Conservation (phyloP, 2,797 vertebrate species). For the Scyliorhinus canicula region DNA sequence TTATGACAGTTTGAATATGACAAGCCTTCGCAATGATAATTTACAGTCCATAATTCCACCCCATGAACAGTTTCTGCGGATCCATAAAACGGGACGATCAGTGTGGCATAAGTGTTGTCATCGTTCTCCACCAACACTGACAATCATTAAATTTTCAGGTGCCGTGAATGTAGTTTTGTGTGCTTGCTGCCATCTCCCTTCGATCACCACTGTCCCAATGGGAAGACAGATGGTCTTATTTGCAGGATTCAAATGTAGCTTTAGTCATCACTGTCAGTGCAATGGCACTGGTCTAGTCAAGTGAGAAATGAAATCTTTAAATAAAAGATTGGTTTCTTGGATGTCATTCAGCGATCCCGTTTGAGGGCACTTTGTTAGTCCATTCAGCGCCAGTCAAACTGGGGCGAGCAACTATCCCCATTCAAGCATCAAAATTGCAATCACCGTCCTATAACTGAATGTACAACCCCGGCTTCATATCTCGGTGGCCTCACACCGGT, state of each 20-base stretch:
- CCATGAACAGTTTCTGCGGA: constrained; percentile 3
- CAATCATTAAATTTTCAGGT: not conserved
- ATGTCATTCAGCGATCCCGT: not conserved
- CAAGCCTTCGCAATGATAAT: constrained; percentile 9
- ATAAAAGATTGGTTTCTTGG: not conserved
- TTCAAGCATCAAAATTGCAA: not conserved
- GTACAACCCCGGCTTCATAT: too few relatives aligned
- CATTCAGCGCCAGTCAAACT: not conserved
- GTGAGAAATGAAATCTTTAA: not conserved
- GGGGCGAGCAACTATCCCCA: not conserved
- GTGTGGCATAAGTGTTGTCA: not conserved
- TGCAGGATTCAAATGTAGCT: not conserved
- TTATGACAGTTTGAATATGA: constrained; percentile 3
- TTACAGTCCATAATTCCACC: not conserved
- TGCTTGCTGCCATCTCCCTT: not conserved
- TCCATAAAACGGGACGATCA: not conserved
- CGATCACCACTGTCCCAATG: not conserved
- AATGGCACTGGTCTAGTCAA: constrained; percentile 1
- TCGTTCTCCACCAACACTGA: not conserved
- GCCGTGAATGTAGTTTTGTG: not conserved
- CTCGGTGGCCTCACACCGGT: not conserved
- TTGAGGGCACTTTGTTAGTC: not conserved
- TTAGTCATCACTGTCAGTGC: constrained; percentile 12
- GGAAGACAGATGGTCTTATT: not conserved
- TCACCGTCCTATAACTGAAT: not conserved